Evolutionary conservation across 35 echinoderm and acorn worm species (phyloP), one percentile per base, ranked within the genome.

Genomic region (Eucidaris tribuloides): DNA sequence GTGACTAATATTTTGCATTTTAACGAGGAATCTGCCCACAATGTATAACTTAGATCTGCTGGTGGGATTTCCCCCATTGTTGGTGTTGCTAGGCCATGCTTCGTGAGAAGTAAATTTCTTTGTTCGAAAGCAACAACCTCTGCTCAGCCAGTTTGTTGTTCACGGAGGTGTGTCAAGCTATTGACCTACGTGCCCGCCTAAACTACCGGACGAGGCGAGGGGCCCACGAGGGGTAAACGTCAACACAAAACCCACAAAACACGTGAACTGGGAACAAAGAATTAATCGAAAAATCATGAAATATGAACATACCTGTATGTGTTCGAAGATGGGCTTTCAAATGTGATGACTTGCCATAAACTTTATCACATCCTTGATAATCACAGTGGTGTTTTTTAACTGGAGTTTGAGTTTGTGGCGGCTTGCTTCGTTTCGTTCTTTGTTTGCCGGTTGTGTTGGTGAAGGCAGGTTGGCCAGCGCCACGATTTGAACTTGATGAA

Each of bases 321-420:
- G 94, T 97, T 61, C 94, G 85, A 25, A 97, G 70, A 71, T 97
- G 94, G 18, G 94, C 94, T 57, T 97, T 97, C 23, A 97, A 65
- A 89, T 97, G 94, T 45, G 94, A 97, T 41, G 94, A 97, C 43
- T 97, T 97, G 13, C 94, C 94, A 82, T 97, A 97, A n/a, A 97
- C 82, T 54, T 97, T 97, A 9, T 88, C 85, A 34, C 94, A 97
- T 44, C 86, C 90, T 5, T 70, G 24, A 52, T 97, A 97, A 62
- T 97, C 81, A 78, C 94, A 97, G 39, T 81, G 79, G 76, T 97
- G 94, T 60, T 97, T 97, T 58, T 97, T 97, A 27, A 88, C 62
- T 24, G 89, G 63, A 37, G 54, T 89, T 33, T 43, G 45, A 79
- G 76, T 66, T 49, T 85, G 65, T 15, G 88, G 43, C 18, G 24